Evolutionary conservation across 2,113 vertebrate species (phyloP), one percentile per base, ranked within the genome.

Genomic region (Mionectes macconnelli): DNA sequence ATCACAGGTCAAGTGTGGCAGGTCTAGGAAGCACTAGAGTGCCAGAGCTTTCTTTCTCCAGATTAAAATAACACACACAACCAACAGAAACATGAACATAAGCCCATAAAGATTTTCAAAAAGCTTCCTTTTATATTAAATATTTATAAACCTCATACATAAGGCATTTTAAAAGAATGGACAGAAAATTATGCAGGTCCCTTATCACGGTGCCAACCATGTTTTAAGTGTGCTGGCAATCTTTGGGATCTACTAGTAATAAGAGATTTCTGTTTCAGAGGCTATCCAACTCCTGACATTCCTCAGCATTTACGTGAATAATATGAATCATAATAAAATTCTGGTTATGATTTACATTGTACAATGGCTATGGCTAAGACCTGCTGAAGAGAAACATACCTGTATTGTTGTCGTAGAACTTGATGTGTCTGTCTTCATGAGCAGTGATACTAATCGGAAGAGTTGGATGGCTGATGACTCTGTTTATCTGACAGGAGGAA

Each of bases 401-500:
- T 97, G 99, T 99, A 96, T 99, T 99, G 97, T 99, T 99, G 97
- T 99, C 99, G 6, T 98, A 99, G 97, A 99, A 99, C 91, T 99
- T 99, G 96, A 99, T 99, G 97, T 99, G 99, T 79, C 99, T 97
- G 96, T 99, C 99, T 97, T 99, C 99, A 95, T 99, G 99, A 47
- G 99, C 99, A 19, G 99, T 99, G 95, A 99, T 99, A 96, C 98
- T 99, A 97, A 99, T 99, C 64, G 99, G 99, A 90, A 99, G 99
- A 57, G 99, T 99, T n/a, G 99, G 99, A 97, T 99, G 99, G 96
- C 99, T 99, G 95, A 99, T 99, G 68, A 99, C 99, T 98, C 98
- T 99, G 96, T 99, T 99, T 97, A 99, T 99, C 96, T 99, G 99
- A 97, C 98, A 98, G 72, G 98, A 98, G 79, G 98, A 96, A 86